A percentile compares a stretch with the other conserved stretches of the same genome.
phyloP scores from a whole-genome alignment of 2,113 vertebrate species.

The Ailuropoda melanoleuca region DNA sequence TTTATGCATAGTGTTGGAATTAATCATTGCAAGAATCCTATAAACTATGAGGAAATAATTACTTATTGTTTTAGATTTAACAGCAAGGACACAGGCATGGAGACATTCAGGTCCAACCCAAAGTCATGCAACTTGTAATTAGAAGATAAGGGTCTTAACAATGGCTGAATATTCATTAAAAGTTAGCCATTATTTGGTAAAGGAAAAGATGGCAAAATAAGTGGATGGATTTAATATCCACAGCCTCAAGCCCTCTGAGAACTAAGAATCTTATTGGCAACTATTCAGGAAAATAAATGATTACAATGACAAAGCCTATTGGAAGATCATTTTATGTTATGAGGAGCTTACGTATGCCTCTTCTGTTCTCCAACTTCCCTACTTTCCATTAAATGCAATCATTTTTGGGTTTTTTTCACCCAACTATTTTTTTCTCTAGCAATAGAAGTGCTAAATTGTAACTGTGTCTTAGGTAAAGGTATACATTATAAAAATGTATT shows the following conservation, averaged over 20 bases:
- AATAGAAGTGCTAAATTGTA: not conserved
- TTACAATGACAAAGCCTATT: not conserved
- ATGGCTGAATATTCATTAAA: not conserved
- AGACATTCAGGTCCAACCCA: not conserved
- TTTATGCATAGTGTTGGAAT: not conserved
- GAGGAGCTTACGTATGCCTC: not conserved
- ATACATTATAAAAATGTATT: not conserved
- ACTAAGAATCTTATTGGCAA: not conserved
- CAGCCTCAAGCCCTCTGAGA: not conserved
- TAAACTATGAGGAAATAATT: not conserved
- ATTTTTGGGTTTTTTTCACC: not conserved
- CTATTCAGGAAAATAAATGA: not conserved
- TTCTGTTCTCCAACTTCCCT: not conserved
- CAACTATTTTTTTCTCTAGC: not conserved
- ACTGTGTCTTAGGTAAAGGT: not conserved
- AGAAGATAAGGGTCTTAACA: not conserved
- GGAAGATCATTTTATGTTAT: not conserved
- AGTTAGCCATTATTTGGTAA: not conserved
- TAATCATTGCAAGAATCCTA: not conserved
- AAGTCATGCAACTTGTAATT: not conserved
- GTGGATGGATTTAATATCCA: not conserved
- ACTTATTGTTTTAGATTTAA: not conserved
- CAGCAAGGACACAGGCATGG: not conserved
- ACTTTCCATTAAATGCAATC: not conserved
- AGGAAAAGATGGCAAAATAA: not conserved